Evolutionary conservation across 2,797 vertebrate species (phyloP), one percentile per base, ranked within the genome.

Genomic region (Gastrophryne carolinensis): DNA sequence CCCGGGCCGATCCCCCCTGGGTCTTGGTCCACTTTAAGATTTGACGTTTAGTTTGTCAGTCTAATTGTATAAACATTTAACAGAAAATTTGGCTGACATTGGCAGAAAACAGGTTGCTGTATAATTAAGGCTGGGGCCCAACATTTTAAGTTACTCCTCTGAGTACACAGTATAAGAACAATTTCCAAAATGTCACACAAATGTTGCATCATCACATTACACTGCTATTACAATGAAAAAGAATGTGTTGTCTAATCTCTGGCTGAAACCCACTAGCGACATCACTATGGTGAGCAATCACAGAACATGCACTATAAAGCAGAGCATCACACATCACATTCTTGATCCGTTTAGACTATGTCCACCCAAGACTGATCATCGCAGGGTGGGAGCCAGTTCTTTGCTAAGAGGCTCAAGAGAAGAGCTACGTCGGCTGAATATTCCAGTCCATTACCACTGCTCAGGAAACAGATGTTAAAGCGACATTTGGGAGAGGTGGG

Each of bases 251-350:
- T 4, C 3, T 44, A 54, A 17, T 56, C 56, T 12, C 52, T 69
- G 66, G 52, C 66, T 57, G 17, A 57, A 41, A 37, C 34, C 53
- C 52, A 70, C 52, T 41, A 21, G 17, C 30, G 56, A 72, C 56
- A 52, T 62, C 52, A 49, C 54, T 13, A 68, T 30, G 26, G 49
- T 30, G 27, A 44, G 29, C 27, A n/a, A 44, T 49, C 47, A 60
- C 68, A 71, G 53, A 30, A n/a, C n/a, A n/a, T n/a, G n/a, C 26
- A n/a, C n/a, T 29, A 29, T 3, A 17, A 56, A 19, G n/a, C 2
- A 29, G 53, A 44, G 17, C 39, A 17, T n/a, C n/a, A n/a, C n/a
- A n/a, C n/a, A n/a, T n/a, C n/a, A n/a, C n/a, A n/a, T 44, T n/a
- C 39, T 44, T 44, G 39, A 47, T 19, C 5, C 44, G 17, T 47